A percentile compares a stretch with the other conserved stretches of the same genome.
These are phyloP conservation scores for Gasteruption jaculator DNA, from an alignment of 2,888 invertebrate species.

Conservation along the genomic window DNA sequence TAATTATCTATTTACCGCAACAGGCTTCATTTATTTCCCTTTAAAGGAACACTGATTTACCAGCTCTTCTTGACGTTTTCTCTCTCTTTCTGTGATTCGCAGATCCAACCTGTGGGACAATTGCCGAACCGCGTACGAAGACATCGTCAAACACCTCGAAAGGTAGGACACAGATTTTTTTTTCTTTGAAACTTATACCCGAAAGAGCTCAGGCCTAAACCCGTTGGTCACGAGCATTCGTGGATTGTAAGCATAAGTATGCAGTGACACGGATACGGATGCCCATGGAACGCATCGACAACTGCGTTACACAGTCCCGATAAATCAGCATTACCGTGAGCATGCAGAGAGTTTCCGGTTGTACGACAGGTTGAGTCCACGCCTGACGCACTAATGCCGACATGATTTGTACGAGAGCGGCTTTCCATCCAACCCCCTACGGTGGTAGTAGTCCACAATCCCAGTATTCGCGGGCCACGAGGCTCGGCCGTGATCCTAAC, in stretches of 20 bases:
- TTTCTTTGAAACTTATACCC: too few species aligned
- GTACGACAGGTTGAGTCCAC: constrained; percentile 45
- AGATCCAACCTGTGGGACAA: constrained; percentile 78
- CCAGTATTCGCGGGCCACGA: constrained; percentile 29
- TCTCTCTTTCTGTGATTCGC: constrained; percentile 32
- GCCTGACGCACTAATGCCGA: constrained; percentile 49
- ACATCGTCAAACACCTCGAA: constrained; percentile 92
- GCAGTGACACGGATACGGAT: too few species aligned
- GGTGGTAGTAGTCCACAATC: too few species aligned
- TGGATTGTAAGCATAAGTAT: too few species aligned
- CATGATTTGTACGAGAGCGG: constrained; percentile 48
- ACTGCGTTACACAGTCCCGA: constrained; percentile 38
- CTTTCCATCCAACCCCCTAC: constrained; percentile 19
- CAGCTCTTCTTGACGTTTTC: constrained; percentile 12
- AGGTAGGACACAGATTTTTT: constrained; percentile 80
- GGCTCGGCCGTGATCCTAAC: constrained; percentile 48
- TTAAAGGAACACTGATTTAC: background rate
- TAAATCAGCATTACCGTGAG: constrained; percentile 47
- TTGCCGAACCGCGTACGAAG: constrained; percentile 91
- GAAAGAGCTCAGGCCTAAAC: too few species aligned
- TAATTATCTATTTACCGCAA: constrained; percentile 12
- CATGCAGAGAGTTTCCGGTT: constrained; percentile 45
- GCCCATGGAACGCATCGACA: constrained; percentile 8
- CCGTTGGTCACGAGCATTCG: too few species aligned
- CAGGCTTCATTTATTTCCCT: constrained; percentile 17